Conservation (phyloP, 2,888 invertebrate species). For the Pachydiplax longipennis region DNA sequence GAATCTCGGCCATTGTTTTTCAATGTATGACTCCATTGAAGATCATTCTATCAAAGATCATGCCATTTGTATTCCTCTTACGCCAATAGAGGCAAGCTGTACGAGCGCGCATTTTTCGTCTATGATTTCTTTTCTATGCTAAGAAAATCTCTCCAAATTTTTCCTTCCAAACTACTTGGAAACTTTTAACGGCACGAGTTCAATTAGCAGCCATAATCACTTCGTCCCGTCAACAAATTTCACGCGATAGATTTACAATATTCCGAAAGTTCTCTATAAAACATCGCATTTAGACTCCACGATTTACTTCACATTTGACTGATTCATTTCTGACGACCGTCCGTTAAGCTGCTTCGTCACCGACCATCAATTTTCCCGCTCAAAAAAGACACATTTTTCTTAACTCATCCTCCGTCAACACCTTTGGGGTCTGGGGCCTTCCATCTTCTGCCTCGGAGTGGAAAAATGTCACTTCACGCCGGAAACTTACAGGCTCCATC, state of each 20-base stretch:
- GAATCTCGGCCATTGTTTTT: constrained; percentile 24
- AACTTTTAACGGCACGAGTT: not conserved
- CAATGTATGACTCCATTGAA: constrained; percentile 5
- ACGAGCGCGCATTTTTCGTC: not conserved
- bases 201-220: not conserved
- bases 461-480: not conserved
- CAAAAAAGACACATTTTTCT: not conserved
- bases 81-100: too few species aligned
- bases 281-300: not conserved
- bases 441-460: not conserved
- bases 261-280: not conserved
- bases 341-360: not conserved
- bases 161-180: not conserved
- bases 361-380: not conserved
- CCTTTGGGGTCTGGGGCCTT: not conserved
- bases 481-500: not conserved
- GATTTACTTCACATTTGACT: not conserved
- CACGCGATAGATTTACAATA: not conserved
- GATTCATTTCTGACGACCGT: not conserved
- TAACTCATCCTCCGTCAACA: not conserved
- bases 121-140: not conserved
- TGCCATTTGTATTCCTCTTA: not conserved
- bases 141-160: not conserved
- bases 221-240: not conserved
- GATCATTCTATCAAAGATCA: too few species aligned